These are phyloP conservation scores for Pristionchus maxplancki DNA, from an alignment of 2,888 invertebrate genomes.

Conservation along the genomic window DNA sequence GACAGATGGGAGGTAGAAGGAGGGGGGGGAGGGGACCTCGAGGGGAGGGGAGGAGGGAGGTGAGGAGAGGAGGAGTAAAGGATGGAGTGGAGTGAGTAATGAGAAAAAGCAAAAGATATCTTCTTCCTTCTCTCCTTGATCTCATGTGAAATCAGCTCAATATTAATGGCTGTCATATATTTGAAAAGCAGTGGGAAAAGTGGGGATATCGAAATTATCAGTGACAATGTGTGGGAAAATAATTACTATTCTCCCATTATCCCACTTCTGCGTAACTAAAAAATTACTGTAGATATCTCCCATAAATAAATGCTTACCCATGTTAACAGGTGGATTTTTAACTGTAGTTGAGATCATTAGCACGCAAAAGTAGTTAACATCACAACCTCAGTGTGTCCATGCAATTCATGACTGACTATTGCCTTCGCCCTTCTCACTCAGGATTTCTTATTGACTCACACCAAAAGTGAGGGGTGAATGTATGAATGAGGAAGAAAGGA, in stretches of 20 bases:
- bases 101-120: not conserved
- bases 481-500: constrained; percentile 45
- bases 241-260: not conserved
- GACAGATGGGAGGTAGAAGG: not conserved
- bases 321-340: no score
- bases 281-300: not conserved
- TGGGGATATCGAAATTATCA: not conserved
- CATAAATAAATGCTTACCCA: not conserved
- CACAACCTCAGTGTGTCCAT: no score
- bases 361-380: no score
- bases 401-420: not conserved
- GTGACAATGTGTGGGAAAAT: not conserved
- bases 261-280: not conserved
- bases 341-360: no score
- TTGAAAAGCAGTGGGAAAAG: not conserved
- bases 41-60: constrained; percentile 14
- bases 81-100: constrained; percentile 42
- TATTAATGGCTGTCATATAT: not conserved
- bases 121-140: constrained; percentile 2
- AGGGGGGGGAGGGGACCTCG: not conserved
- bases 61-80: not conserved
- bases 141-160: not conserved
- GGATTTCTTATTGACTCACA: not conserved
- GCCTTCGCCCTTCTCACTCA: not conserved
- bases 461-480: constrained; percentile 15